Evolutionary conservation across 2,797 vertebrate genomes (phyloP).

Genomic region (Gila robusta): DNA sequence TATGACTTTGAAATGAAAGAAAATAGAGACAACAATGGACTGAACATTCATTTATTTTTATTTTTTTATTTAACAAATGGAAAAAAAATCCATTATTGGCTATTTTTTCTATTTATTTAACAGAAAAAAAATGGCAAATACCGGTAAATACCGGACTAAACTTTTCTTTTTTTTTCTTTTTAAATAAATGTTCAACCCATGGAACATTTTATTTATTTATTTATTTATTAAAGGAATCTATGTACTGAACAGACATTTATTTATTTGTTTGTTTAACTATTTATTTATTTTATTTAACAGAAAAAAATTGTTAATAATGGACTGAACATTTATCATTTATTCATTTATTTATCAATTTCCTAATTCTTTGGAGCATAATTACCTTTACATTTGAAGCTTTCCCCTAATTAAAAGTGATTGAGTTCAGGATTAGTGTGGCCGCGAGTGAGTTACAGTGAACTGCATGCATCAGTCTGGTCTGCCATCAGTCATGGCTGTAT

Average conservation of each 20-base stretch:
- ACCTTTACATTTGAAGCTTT: neutral
- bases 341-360: neutral
- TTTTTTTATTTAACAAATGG: neutral
- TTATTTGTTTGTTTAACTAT: neutral
- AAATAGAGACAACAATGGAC: neutral
- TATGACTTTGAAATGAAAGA: constrained; percentile 7
- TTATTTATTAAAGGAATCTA: neutral
- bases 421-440: neutral
- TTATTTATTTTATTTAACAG: neutral
- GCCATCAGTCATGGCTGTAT: constrained; percentile 65
- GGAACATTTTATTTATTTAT: neutral
- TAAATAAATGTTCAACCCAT: too few species aligned
- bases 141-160: neutral
- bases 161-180: neutral
- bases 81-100: neutral
- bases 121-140: neutral
- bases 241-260: neutral
- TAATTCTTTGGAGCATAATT: neutral
- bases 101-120: neutral
- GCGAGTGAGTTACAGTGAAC: neutral
- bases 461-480: constrained; percentile 2
- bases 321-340: neutral
- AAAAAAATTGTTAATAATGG: too few species aligned
- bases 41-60: neutral
- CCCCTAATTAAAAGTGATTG: neutral